phyloP scores from a whole-genome alignment of 2,888 invertebrate species.

The Isotomurus palustris region DNA sequence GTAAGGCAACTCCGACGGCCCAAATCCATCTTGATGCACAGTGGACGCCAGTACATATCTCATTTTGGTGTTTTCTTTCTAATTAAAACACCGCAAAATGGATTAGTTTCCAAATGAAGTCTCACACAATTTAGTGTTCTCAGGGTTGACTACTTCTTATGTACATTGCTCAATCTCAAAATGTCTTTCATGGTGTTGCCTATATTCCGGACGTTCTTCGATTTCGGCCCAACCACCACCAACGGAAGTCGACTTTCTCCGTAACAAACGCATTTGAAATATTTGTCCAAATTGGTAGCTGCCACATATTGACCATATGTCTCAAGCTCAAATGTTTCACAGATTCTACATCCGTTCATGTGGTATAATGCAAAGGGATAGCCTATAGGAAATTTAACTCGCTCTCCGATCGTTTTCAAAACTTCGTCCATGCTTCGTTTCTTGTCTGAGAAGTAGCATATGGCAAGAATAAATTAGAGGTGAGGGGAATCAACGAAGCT shows the following conservation, averaged over 20 bases:
- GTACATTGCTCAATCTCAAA: no score
- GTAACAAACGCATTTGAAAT: conserved; percentile 21
- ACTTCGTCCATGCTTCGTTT: conserved; percentile 24
- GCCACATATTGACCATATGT: conserved; percentile 31
- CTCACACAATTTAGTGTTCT: no score
- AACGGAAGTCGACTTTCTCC: conserved; percentile 17
- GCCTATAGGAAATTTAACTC: conserved; percentile 24
- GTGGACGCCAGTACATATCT: neutral
- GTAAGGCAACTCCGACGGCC: conserved; percentile 2
- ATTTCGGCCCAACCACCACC: conserved; percentile 22
- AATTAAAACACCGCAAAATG: no score
- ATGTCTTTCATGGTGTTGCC: no score
- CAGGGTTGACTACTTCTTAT: no score
- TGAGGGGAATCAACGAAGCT: neutral
- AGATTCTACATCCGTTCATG: conserved; percentile 20
- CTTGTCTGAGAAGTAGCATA: no score
- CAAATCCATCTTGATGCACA: neutral
- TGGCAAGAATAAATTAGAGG: no score
- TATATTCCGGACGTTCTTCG: conserved; percentile 21
- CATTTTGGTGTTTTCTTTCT: neutral
- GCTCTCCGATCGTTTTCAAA: conserved; percentile 17
- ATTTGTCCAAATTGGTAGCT: conserved; percentile 24
- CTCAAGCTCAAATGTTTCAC: conserved; percentile 22
- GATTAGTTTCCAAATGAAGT: no score
- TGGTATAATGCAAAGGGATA: conserved; percentile 25